Conservation (phyloP, 64 coral and sea anemone genomes). For the Catalaphyllia jardinei region DNA sequence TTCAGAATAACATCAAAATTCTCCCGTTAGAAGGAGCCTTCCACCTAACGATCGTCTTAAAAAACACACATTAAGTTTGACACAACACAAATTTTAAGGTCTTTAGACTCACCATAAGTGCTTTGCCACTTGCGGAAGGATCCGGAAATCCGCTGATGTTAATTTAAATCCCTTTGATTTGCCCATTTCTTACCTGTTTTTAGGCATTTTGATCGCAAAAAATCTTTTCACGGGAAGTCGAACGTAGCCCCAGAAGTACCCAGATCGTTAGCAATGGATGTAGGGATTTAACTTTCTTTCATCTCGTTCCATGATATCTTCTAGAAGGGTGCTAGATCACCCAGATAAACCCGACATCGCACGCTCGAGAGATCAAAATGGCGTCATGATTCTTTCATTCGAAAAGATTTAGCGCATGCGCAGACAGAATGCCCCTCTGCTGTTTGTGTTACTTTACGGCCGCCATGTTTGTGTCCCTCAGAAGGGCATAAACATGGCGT, state of each 20-base stretch:
- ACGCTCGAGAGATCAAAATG: slow-evolving; percentile 13
- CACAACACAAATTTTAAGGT: too few relatives aligned
- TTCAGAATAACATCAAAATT: slow-evolving; percentile 30
- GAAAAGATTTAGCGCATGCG: not conserved
- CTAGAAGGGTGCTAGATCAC: slow-evolving; percentile 1
- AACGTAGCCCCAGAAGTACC: not conserved
- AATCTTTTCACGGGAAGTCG: too few relatives aligned
- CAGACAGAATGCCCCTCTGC: slow-evolving; percentile 1
- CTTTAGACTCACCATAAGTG: too few relatives aligned
- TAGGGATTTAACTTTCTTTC: not conserved
- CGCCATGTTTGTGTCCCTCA: too few relatives aligned
- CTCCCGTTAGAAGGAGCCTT: slow-evolving; percentile 2
- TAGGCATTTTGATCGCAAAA: too few relatives aligned
- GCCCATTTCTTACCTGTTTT: too few relatives aligned
- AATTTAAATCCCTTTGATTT: too few relatives aligned
- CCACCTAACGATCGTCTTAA: not conserved
- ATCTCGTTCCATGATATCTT: not conserved
- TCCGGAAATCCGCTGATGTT: too few relatives aligned
- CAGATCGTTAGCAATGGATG: not conserved
- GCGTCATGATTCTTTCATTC: slow-evolving; percentile 2
- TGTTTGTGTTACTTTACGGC: too few relatives aligned
- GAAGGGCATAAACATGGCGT: too few relatives aligned
- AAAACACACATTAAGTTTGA: not conserved
- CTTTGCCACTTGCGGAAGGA: too few relatives aligned
- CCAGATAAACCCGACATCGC: not conserved